Evolutionary conservation across 2,113 vertebrate species (phyloP).

Genomic region (Chlamydotis undulata): DNA sequence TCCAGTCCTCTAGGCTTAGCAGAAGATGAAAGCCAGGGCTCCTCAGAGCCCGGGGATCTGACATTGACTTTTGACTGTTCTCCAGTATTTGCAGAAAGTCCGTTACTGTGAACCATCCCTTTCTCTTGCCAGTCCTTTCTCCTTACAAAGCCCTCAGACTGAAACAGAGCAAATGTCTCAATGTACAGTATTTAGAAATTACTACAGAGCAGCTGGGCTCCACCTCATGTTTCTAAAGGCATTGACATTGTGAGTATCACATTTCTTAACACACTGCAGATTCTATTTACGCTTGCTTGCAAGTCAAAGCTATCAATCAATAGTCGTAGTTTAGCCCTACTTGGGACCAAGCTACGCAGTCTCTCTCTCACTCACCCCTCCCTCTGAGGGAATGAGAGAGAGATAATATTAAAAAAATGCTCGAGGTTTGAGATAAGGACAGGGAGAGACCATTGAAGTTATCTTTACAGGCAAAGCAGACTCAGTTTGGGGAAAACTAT

Average conservation of each 20-base stretch:
- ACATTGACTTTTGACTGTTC: background rate
- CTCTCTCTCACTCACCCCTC: too few relatives aligned
- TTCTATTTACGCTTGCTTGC: background rate
- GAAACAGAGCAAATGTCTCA: background rate
- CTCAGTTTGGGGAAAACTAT: too few relatives aligned
- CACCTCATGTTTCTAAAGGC: background rate
- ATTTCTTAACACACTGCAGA: background rate
- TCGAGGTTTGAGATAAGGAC: too few relatives aligned
- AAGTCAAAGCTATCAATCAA: background rate
- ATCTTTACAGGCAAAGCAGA: too few relatives aligned
- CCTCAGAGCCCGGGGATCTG: background rate
- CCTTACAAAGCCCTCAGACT: background rate
- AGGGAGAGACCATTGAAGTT: too few relatives aligned
- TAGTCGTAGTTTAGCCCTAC: too few relatives aligned
- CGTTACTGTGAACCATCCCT: background rate
- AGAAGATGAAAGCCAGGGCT: background rate
- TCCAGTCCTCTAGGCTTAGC: background rate
- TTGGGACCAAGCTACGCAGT: too few relatives aligned
- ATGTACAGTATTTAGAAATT: background rate
- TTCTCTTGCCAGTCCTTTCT: background rate
- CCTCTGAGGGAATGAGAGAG: too few relatives aligned
- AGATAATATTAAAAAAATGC: too few relatives aligned
- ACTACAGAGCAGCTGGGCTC: background rate
- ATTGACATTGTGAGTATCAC: background rate
- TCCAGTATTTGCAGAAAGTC: background rate